Evolutionary conservation across 2,797 vertebrate species (phyloP), one percentile per base, ranked within the genome.

Genomic region (Dipus sagitta): DNA sequence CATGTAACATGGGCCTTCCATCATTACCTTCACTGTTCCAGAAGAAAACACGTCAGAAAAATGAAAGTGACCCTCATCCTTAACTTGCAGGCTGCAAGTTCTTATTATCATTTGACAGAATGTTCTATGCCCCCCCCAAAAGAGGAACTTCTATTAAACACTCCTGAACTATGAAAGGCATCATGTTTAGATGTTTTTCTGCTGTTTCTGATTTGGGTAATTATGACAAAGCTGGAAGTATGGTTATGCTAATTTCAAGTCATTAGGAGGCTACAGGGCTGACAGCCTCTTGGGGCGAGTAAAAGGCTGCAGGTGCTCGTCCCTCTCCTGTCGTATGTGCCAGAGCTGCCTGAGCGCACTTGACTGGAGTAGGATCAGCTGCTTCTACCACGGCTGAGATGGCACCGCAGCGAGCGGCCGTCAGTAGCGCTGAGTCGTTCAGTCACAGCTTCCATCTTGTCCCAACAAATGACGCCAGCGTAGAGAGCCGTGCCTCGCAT

Each of bases 201-300:
- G 62, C 78, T 88, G 71, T 88, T 96, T 71, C 4, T 95, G 90
- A 90, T 84, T 92, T 92, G 86, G 80, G 74, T 67, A 86, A 94
- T 97, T 97, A 95, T 97, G 96, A 96, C 74, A 30, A 88, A 92
- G 83, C 71, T 75, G 95, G 67, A 92, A 96, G 92, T 86, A 72
- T 24, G 74, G 89, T 84, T 58, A 95, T 96, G 65, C 81, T 96
- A 96, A 97, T 96, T 82, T 9, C 82, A 71, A 91, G 78, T 90
- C 96, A 96, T 96, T 96, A 97, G 83, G 62, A 72, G 34, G 13
- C 83, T 68, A 71, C 47, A 23, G 94, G 94, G 74, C n/a, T 95
- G 85, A 96, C 87, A 97, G 84, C 76, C 83, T 92, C 74, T 86
- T 86, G 60, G 92, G 84, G 32, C 28, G 68, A 83, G 52, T 38